phyloP scores from a whole-genome alignment of 92 coral and sea anemone species.

The Virgularia gustaviana region DNA sequence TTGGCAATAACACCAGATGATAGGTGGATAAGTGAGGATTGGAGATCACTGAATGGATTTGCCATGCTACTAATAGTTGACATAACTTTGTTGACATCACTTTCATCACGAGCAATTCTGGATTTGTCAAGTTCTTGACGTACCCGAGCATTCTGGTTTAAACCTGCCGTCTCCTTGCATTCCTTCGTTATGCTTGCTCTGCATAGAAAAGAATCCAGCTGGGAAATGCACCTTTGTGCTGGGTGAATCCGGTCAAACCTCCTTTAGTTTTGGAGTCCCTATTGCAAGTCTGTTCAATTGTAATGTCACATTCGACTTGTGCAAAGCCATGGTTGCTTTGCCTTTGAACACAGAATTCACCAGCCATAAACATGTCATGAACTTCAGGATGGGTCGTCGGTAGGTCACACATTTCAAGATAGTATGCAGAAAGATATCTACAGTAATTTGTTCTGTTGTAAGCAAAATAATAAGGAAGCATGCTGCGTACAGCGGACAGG shows the following conservation, averaged over 20 bases:
- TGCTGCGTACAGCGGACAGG: constrained; percentile 50
- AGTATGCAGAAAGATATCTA: constrained; percentile 48
- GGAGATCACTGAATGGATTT: constrained; percentile 9
- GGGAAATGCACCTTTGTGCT: constrained; percentile 40
- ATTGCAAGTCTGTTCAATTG: constrained; percentile 43
- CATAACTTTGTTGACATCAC: constrained; percentile 3
- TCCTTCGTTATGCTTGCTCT: constrained; percentile 23
- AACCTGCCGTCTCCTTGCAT: constrained; percentile 26
- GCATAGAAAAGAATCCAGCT: constrained; percentile 24
- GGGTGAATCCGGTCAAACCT: constrained; percentile 41
- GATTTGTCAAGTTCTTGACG: constrained; percentile 23
- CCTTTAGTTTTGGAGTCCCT: constrained; percentile 46
- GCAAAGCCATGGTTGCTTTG: constrained; percentile 39
- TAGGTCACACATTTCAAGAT: too few species aligned
- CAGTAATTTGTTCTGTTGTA: constrained; percentile 59
- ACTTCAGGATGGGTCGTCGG: constrained; percentile 52
- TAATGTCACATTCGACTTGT: constrained; percentile 40
- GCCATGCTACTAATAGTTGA: not conserved
- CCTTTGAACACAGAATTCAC: constrained; percentile 61
- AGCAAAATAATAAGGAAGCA: constrained; percentile 62
- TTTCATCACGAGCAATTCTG: constrained; percentile 12
- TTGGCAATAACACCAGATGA: constrained; percentile 20
- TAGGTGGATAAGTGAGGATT: constrained; percentile 9
- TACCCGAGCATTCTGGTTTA: constrained; percentile 17
- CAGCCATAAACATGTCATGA: constrained; percentile 38